Conservation (phyloP, 1,140 invertebrate genomes). For the Pseudoatta argentina region DNA sequence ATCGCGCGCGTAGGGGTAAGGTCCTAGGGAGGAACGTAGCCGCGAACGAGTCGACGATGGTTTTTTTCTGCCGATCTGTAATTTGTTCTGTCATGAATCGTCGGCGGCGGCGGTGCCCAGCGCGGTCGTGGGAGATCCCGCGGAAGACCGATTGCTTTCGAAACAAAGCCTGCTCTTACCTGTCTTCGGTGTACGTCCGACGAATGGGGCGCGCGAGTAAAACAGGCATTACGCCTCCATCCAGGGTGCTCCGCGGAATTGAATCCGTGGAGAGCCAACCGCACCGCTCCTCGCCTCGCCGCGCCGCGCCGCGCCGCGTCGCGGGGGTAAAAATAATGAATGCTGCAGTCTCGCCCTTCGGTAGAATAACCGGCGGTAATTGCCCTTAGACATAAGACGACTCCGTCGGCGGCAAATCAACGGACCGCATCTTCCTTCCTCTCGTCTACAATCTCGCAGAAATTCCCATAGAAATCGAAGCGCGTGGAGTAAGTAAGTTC, state of each 20-base stretch:
- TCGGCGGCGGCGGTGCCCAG: conserved; percentile 23
- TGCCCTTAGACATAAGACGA: conserved; percentile 48
- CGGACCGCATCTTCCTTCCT: neutral
- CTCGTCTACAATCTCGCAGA: too few species aligned
- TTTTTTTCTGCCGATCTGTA: conserved; percentile 63
- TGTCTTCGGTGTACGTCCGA: conserved; percentile 51
- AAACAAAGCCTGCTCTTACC: conserved; percentile 61
- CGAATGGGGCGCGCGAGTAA: conserved; percentile 39
- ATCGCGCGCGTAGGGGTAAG: conserved; percentile 32
- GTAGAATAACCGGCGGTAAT: conserved; percentile 41
- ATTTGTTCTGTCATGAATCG: conserved; percentile 64
- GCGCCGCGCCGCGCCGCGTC: neutral
- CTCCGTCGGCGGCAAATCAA: conserved; percentile 37
- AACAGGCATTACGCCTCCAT: conserved; percentile 57
- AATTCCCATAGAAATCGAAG: conserved; percentile 18
- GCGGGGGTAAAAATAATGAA: conserved; percentile 56
- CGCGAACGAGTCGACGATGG: conserved; percentile 45
- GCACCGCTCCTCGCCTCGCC: too few species aligned
- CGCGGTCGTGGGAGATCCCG: conserved; percentile 57
- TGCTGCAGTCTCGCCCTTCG: conserved; percentile 15
- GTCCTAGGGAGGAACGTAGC: conserved; percentile 12
- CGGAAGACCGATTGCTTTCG: conserved; percentile 60
- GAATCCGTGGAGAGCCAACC: conserved; percentile 44
- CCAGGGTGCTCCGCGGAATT: conserved; percentile 45
- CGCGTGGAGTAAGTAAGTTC: neutral